Evolutionary conservation across 1,140 invertebrate genomes (phyloP).

Genomic region (Panagrolaimus sp.): DNA sequence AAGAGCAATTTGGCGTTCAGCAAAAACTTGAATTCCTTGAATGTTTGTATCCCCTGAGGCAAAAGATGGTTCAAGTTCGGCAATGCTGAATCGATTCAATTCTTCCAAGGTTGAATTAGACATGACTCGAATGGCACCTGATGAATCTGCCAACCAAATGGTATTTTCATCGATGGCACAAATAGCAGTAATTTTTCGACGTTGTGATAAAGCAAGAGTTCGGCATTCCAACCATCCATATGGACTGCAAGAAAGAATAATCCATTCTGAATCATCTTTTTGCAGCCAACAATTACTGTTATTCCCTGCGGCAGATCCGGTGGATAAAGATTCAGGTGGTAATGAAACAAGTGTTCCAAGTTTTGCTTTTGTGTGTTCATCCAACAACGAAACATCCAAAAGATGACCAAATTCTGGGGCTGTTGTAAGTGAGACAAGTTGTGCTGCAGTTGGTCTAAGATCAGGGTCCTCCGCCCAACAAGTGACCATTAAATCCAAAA

Average conservation of each 20-base stretch:
- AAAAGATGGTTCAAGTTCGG: not conserved
- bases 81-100: not conserved
- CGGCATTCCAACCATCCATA: constrained; percentile 8
- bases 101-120: constrained; percentile 10
- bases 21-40: constrained; percentile 12
- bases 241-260: not conserved
- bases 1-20: constrained; percentile 20
- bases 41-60: not conserved
- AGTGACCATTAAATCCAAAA: constrained; percentile 89
- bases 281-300: constrained; percentile 10
- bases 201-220: not conserved
- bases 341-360: constrained; percentile 10
- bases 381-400: constrained; percentile 70
- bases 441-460: constrained; percentile 80
- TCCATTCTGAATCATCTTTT: not conserved
- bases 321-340: not conserved
- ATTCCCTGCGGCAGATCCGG: not conserved
- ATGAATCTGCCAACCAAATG: not conserved
- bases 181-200: not conserved
- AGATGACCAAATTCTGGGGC: constrained; percentile 87
- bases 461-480: constrained; percentile 86
- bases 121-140: not conserved
- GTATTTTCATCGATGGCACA: constrained; percentile 6
- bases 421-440: constrained; percentile 81
- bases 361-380: constrained; percentile 18